Evolutionary conservation across 2,797 vertebrate genomes (phyloP).

Genomic region (Pangasius mekongensis): DNA sequence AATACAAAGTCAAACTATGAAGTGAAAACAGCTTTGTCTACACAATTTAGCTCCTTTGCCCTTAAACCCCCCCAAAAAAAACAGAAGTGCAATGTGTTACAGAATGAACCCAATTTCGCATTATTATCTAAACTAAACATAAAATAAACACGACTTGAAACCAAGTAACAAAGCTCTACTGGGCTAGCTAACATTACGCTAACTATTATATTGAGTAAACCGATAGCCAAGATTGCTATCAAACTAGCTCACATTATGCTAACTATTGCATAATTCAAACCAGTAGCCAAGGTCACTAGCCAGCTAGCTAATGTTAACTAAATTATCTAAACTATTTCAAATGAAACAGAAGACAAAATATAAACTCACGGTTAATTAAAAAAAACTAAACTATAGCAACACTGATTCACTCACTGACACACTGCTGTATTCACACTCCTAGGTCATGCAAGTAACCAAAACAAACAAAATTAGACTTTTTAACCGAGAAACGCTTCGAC

Average conservation of each 20-base stretch:
- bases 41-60: background rate
- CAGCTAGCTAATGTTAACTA: background rate
- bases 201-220: background rate
- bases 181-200: background rate
- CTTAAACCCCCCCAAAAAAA: background rate
- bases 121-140: background rate
- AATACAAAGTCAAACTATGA: background rate
- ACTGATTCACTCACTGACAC: background rate
- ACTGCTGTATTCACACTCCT: background rate
- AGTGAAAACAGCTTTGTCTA: background rate
- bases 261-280: background rate
- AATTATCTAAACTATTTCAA: background rate
- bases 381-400: background rate
- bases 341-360: background rate
- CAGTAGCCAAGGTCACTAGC: background rate
- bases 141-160: background rate
- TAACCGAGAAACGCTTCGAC: background rate
- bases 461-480: constrained; percentile 3
- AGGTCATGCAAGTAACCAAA: background rate
- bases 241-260: background rate
- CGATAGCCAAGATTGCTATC: background rate
- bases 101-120: background rate
- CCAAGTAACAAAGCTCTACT: background rate
- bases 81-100: background rate
- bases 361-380: no score